Conservation (phyloP, 2,113 vertebrate species). For the Phylloscopus trochilus region DNA sequence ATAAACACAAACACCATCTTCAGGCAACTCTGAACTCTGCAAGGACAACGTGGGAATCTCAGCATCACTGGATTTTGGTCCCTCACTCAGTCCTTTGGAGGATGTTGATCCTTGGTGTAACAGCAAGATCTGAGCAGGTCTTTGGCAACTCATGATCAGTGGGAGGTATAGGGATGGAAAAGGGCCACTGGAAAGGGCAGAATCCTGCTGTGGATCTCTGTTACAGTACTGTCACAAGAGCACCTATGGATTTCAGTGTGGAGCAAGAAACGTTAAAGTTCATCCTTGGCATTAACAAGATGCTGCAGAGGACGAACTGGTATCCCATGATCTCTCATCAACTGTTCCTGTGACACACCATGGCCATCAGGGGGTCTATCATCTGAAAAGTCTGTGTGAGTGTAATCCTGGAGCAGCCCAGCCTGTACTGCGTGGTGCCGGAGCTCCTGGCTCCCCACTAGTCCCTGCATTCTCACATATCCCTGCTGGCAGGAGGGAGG, state of each 20-base stretch:
- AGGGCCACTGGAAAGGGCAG: neutral
- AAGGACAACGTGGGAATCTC: neutral
- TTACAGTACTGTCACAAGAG: neutral
- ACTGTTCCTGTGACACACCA: neutral
- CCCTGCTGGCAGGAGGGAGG: constrained; percentile 89
- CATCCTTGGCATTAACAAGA: constrained; percentile 69
- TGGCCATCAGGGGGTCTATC: neutral
- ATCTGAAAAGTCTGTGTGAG: neutral
- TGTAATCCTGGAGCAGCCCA: constrained; percentile 49
- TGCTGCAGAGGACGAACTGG: constrained; percentile 42
- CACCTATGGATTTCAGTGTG: neutral
- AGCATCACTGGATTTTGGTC: neutral
- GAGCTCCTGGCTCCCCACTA: constrained; percentile 64
- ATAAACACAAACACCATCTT: neutral
- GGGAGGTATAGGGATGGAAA: neutral
- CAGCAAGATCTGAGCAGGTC: constrained; percentile 6
- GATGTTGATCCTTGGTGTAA: neutral
- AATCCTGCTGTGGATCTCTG: neutral
- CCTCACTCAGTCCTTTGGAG: neutral
- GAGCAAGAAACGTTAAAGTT: constrained; percentile 74
- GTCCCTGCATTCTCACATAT: constrained; percentile 82
- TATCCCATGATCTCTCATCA: constrained; percentile 22
- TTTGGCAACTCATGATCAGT: neutral
- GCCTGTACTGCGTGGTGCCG: constrained; percentile 47
- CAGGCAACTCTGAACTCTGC: neutral